phyloP scores from a whole-genome alignment of 2,797 vertebrate genomes.

The Fratercula arctica region DNA sequence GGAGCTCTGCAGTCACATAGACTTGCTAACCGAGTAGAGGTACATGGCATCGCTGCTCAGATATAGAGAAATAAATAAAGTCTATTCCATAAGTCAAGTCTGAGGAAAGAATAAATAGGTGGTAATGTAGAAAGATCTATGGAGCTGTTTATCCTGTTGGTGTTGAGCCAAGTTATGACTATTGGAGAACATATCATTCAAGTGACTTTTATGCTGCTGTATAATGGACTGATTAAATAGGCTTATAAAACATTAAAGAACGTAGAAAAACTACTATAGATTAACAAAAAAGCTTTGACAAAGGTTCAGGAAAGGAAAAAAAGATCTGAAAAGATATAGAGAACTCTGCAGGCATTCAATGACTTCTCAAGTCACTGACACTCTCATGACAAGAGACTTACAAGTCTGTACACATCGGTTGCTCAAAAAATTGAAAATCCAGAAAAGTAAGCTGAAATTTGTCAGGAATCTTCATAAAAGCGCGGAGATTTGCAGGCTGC shows the following conservation, averaged over 20 bases:
- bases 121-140: constrained; percentile 8
- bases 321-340: neutral
- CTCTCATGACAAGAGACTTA: neutral
- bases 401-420: neutral
- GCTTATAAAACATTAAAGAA: constrained; percentile 18
- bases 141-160: constrained; percentile 1
- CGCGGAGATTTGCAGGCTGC: neutral
- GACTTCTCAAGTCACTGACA: neutral
- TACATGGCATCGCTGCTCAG: neutral
- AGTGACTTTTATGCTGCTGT: constrained; percentile 23
- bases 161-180: neutral
- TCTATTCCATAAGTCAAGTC: neutral
- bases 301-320: neutral
- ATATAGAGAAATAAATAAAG: neutral
- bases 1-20: neutral
- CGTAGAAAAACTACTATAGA: neutral
- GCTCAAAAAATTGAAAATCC: neutral
- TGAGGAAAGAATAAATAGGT: constrained; percentile 16
- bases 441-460: neutral
- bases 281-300: neutral
- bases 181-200: neutral
- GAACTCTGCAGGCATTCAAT: neutral
- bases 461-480: neutral
- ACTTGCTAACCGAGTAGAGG: neutral
- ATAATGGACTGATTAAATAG: constrained; percentile 17